These are phyloP conservation scores for Rhimphoctona megacephalus DNA, from an alignment of 2,888 invertebrate species.

Conservation along the genomic window DNA sequence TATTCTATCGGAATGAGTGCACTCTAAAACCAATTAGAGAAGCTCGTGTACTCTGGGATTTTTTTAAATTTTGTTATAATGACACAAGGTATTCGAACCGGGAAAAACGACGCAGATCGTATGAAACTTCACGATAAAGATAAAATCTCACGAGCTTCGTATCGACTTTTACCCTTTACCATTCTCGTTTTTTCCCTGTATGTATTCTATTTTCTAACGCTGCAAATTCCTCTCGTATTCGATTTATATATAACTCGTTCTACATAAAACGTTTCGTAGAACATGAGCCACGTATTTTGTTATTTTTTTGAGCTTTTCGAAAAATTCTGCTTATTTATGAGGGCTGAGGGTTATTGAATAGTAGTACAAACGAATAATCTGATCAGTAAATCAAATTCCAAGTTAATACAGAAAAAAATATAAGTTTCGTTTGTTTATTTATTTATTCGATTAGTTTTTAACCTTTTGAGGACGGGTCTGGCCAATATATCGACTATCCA, in stretches of 20 bases:
- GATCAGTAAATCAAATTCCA: neutral
- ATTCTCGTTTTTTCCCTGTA: neutral
- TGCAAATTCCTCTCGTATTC: neutral
- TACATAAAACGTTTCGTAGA: neutral
- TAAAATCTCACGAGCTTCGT: conserved; percentile 1
- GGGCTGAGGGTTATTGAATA: neutral
- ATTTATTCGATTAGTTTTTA: neutral
- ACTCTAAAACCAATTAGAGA: conserved; percentile 8
- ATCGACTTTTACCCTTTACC: neutral
- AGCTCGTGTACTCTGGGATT: neutral
- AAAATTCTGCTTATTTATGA: neutral
- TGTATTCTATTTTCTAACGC: neutral
- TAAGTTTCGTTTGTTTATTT: neutral
- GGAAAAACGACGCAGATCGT: neutral
- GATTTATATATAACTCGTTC: neutral
- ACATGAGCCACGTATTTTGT: neutral
- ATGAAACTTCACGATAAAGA: conserved; percentile 4
- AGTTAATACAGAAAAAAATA: neutral
- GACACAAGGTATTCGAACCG: neutral
- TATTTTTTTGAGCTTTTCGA: neutral
- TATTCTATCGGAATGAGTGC: neutral
- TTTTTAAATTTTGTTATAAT: neutral
- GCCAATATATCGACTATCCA: too few species aligned
- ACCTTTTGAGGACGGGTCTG: too few species aligned
- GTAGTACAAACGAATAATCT: neutral